Percentiles rank a stretch among this genome's conserved stretches.
phyloP scores from a whole-genome alignment of 1,140 invertebrate species.

The Pomacea maculata region DNA sequence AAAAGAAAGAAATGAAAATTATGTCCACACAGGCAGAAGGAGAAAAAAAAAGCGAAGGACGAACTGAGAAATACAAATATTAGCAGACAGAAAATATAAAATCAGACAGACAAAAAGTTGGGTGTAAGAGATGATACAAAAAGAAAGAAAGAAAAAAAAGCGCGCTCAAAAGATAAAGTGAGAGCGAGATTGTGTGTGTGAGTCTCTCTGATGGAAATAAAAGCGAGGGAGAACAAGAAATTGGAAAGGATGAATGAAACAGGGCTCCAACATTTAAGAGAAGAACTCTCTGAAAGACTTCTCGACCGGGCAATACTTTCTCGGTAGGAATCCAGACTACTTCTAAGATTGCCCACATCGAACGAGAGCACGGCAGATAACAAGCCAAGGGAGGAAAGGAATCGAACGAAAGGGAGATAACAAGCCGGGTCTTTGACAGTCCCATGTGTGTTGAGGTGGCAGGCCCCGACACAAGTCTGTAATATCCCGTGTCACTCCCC shows the following conservation, averaged over 20 bases:
- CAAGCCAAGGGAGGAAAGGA: too few relatives aligned
- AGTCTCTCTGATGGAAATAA: background rate
- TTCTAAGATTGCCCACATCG: too few relatives aligned
- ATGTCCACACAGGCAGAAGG: background rate
- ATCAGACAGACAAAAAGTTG: background rate
- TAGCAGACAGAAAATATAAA: too few relatives aligned
- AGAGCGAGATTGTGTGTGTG: background rate
- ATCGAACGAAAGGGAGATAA: too few relatives aligned
- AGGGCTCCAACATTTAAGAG: too few relatives aligned
- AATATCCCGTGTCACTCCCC: conserved; percentile 2
- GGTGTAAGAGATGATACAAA: background rate
- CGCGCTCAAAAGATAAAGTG: background rate
- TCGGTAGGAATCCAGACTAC: too few relatives aligned
- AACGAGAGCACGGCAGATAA: too few relatives aligned
- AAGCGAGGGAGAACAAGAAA: background rate
- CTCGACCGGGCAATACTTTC: too few relatives aligned
- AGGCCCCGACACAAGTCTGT: conserved; percentile 1
- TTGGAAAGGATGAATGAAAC: background rate
- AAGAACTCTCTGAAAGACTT: too few relatives aligned
- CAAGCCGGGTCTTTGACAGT: too few relatives aligned
- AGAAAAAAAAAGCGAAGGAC: background rate
- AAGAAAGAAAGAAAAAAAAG: background rate
- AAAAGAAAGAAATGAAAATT: too few relatives aligned
- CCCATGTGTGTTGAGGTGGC: too few relatives aligned
- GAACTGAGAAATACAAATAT: background rate